A percentile compares a stretch with the other conserved stretches of the same genome.
Evolutionary conservation across 2,113 vertebrate genomes (phyloP).

Genomic region (Abramis brama): DNA sequence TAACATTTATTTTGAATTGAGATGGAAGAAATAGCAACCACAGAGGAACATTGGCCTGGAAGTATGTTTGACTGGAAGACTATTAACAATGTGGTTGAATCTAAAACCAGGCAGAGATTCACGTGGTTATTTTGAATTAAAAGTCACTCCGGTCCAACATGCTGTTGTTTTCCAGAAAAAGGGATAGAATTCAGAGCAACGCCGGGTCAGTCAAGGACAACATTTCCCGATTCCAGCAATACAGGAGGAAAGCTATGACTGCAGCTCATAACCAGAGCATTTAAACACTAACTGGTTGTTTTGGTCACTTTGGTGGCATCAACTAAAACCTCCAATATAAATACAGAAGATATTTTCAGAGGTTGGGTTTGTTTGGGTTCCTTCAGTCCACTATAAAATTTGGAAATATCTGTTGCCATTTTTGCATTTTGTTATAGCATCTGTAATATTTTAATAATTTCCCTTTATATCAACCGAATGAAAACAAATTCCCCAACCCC

Average conservation of each 20-base stretch:
- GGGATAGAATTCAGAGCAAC: conserved; percentile 49
- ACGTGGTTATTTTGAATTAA: conserved; percentile 69
- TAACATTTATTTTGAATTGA: conserved; percentile 63
- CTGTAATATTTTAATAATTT: conserved; percentile 57
- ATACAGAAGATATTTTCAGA: conserved; percentile 50
- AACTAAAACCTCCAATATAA: conserved; percentile 59
- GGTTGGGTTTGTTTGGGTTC: conserved; percentile 43
- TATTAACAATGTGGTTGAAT: conserved; percentile 65
- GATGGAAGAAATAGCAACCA: conserved; percentile 54
- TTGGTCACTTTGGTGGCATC: conserved; percentile 26
- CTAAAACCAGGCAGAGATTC: conserved; percentile 64
- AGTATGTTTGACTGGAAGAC: conserved; percentile 61
- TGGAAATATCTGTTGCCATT: conserved; percentile 49
- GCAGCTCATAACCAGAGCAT: conserved; percentile 55
- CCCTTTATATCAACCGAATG: not conserved
- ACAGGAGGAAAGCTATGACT: conserved; percentile 58
- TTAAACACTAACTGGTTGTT: conserved; percentile 40
- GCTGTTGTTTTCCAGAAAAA: conserved; percentile 17
- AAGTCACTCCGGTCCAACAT: conserved; percentile 57
- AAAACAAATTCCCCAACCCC: not conserved
- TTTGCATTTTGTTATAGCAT: conserved; percentile 62
- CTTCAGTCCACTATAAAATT: conserved; percentile 43
- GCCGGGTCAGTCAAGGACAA: conserved; percentile 69
- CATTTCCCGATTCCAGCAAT: conserved; percentile 56
- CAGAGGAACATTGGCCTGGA: conserved; percentile 63